Percentiles rank a stretch among this genome's conserved stretches.
Evolutionary conservation across 2,113 vertebrate genomes (phyloP).

Genomic region (Ophthalmolycus amberensis): DNA sequence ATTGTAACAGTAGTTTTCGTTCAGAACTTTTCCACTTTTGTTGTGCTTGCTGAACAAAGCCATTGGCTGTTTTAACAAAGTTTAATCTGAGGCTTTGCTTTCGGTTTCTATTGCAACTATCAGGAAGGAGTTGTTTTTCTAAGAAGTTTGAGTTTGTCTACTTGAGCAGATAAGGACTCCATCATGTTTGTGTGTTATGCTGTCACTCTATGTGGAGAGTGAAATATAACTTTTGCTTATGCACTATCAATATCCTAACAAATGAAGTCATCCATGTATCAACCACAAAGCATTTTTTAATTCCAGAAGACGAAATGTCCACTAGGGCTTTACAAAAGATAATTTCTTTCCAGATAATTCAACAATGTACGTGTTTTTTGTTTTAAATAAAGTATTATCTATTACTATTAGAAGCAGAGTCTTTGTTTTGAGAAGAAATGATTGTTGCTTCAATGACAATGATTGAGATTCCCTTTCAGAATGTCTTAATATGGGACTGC

Average conservation of each 20-base stretch:
- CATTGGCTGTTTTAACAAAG: background rate
- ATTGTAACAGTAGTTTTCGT: background rate
- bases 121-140: background rate
- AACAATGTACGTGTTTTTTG: background rate
- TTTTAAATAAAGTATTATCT: slow-evolving; percentile 1
- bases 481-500: background rate
- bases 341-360: background rate
- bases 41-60: background rate
- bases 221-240: background rate
- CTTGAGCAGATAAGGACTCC: background rate
- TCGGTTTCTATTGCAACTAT: background rate
- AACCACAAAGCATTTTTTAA: slow-evolving; percentile 1
- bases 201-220: background rate
- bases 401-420: background rate
- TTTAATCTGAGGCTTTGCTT: background rate
- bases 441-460: background rate
- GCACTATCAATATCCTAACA: background rate
- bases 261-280: background rate
- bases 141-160: background rate
- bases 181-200: background rate
- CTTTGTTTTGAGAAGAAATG: slow-evolving; percentile 9
- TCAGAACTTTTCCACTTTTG: background rate
- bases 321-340: background rate
- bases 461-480: background rate
- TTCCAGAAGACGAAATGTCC: background rate